phyloP scores from a whole-genome alignment of 2,113 vertebrate species.

The Thunnus maccoyii region DNA sequence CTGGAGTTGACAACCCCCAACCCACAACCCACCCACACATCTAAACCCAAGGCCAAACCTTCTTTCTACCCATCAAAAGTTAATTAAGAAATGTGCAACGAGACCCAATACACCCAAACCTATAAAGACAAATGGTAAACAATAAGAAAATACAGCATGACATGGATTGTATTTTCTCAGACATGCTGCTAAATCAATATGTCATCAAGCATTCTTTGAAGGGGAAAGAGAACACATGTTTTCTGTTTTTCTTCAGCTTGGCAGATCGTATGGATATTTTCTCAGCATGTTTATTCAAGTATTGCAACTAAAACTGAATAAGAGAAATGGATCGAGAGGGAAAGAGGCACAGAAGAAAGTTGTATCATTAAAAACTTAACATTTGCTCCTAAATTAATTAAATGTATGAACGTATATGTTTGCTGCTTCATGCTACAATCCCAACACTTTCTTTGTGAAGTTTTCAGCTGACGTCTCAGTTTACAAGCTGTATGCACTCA shows the following conservation, averaged over 20 bases:
- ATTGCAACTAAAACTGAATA: slow-evolving; percentile 14
- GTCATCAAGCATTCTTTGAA: slow-evolving; percentile 37
- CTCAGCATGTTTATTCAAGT: slow-evolving; percentile 38
- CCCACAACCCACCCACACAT: slow-evolving; percentile 11
- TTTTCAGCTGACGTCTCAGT: not conserved
- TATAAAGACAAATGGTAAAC: slow-evolving; percentile 58
- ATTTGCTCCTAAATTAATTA: slow-evolving; percentile 1
- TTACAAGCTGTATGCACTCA: too few relatives aligned
- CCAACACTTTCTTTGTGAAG: not conserved
- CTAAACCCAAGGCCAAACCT: not conserved
- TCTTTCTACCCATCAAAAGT: slow-evolving; percentile 34
- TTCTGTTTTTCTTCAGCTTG: slow-evolving; percentile 37
- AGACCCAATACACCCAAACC: slow-evolving; percentile 38
- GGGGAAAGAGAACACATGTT: slow-evolving; percentile 19
- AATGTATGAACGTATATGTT: not conserved
- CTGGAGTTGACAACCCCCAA: slow-evolving; percentile 8
- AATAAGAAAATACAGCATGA: slow-evolving; percentile 54
- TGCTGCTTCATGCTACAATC: not conserved
- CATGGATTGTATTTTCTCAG: slow-evolving; percentile 39
- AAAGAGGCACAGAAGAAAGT: not conserved
- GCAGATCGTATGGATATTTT: slow-evolving; percentile 46
- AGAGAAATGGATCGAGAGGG: too few relatives aligned
- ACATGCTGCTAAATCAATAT: slow-evolving; percentile 63
- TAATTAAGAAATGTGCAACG: slow-evolving; percentile 69
- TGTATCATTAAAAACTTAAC: slow-evolving; percentile 6